Conservation (phyloP, 1,140 invertebrate species). For the Cherax quadricarinatus region DNA sequence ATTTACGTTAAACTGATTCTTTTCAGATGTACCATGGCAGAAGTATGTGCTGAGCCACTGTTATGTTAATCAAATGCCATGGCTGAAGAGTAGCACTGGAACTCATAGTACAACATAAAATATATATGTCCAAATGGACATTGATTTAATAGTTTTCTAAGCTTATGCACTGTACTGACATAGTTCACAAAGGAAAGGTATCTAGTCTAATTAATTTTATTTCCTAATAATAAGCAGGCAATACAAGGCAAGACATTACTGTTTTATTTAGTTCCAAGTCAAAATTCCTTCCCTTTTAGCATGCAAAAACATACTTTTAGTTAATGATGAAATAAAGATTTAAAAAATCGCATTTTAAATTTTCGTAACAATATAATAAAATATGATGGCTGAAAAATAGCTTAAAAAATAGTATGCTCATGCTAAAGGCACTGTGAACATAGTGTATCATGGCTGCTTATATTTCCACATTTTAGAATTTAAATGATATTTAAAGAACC, state of each 20-base stretch:
- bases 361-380: background rate
- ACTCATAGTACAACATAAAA: background rate
- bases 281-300: background rate
- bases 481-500: too few species aligned
- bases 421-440: background rate
- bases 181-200: conserved; percentile 2
- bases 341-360: background rate
- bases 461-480: too few species aligned
- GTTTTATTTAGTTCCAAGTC: background rate
- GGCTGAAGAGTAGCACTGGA: background rate
- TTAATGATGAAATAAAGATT: background rate
- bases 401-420: background rate
- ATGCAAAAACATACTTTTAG: background rate
- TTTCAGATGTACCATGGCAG: background rate
- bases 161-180: background rate
- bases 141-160: background rate
- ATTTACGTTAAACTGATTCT: background rate
- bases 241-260: background rate
- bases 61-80: background rate
- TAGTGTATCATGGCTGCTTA: background rate
- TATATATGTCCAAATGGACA: background rate
- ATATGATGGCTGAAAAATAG: background rate
- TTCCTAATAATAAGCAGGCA: background rate
- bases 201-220: background rate
- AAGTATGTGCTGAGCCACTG: conserved; percentile 3